A percentile compares a stretch with the other conserved stretches of the same genome.
phyloP scores from a whole-genome alignment of 2,797 vertebrate genomes.

The Hippoglossus hippoglossus region DNA sequence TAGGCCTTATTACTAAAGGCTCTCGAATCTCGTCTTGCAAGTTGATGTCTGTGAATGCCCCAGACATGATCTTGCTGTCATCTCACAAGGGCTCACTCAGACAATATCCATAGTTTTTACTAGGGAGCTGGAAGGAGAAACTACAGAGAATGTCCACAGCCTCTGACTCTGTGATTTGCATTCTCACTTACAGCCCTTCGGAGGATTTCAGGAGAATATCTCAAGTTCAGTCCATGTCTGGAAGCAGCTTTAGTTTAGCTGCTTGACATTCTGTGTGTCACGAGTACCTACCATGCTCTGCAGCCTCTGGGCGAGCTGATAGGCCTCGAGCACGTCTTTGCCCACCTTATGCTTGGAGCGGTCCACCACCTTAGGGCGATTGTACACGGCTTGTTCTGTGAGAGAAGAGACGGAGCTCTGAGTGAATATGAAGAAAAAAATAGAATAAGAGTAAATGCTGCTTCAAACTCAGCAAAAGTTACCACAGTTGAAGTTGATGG shows the following conservation, averaged over 20 bases:
- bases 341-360: conserved; percentile 88
- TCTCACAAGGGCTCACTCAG: too few relatives aligned
- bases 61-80: too few relatives aligned
- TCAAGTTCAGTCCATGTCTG: too few relatives aligned
- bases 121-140: too few relatives aligned
- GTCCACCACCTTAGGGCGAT: conserved; percentile 90
- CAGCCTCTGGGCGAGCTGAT: conserved; percentile 93
- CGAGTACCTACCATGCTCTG: conserved; percentile 90
- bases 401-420: neutral
- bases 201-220: too few relatives aligned
- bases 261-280: neutral
- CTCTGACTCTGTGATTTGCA: too few relatives aligned
- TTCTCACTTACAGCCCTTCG: too few relatives aligned
- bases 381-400: conserved; percentile 95
- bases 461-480: conserved; percentile 45
- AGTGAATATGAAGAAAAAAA: neutral
- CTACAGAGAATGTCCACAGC: too few relatives aligned
- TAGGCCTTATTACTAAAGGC: too few relatives aligned
- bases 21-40: too few relatives aligned
- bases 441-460: neutral
- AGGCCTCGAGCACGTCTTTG: conserved; percentile 89
- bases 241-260: neutral
- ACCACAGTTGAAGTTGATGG: conserved; percentile 98
- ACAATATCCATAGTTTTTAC: too few relatives aligned
- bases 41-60: too few relatives aligned